A percentile compares a stretch with the other conserved stretches of the same genome.
These are phyloP conservation scores for Elephas maximus DNA, from an alignment of 2,113 vertebrate genomes.

Conservation along the genomic window DNA sequence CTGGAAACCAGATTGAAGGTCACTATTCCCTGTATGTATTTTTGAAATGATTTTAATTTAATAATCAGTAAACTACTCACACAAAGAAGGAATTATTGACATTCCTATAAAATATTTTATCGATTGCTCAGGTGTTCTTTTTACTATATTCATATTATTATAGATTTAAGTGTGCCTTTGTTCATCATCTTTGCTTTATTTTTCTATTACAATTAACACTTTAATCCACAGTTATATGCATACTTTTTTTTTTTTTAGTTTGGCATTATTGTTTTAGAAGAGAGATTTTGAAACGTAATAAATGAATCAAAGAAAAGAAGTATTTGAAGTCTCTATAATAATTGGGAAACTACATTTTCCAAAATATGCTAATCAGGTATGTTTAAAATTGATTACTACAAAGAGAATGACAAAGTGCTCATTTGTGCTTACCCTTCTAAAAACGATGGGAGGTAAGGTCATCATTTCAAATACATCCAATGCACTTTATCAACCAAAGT, in stretches of 20 bases:
- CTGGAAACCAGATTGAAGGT: not conserved
- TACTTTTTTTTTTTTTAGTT: not conserved
- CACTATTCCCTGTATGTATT: not conserved
- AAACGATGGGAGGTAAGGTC: not conserved
- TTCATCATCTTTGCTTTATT: not conserved
- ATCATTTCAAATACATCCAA: not conserved
- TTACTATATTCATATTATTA: not conserved
- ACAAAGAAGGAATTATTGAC: not conserved
- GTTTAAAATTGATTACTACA: not conserved
- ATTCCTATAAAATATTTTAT: not conserved
- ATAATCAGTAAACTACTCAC: not conserved
- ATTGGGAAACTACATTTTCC: not conserved
- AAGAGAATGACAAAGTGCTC: not conserved
- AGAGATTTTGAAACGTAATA: not conserved
- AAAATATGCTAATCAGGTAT: not conserved
- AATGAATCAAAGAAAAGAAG: not conserved
- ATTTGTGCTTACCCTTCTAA: not conserved
- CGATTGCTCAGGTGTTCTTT: not conserved
- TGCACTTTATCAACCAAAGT: not conserved
- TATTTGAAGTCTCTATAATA: not conserved
- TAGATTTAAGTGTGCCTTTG: not conserved
- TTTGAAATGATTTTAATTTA: not conserved
- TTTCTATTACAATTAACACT: not conserved
- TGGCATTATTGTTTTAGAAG: not conserved
- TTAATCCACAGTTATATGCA: not conserved